Conservation (phyloP, 2,797 vertebrate species). For the Buphagus erythrorhynchus region DNA sequence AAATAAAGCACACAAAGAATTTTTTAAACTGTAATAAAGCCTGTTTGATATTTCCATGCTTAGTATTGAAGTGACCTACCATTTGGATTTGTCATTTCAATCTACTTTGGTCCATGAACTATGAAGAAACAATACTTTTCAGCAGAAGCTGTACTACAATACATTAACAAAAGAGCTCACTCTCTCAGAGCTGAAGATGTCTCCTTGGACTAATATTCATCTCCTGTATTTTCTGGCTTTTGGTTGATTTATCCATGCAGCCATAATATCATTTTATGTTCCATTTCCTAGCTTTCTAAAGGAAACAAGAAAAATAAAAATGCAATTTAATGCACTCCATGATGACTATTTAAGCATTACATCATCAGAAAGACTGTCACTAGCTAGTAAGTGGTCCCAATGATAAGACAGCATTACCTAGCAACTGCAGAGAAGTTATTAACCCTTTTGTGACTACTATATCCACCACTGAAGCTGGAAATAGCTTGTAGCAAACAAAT, state of each 20-base stretch:
- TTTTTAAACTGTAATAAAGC: background rate
- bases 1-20: background rate
- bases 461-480: background rate
- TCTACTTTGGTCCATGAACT: background rate
- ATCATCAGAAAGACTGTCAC: constrained; percentile 60
- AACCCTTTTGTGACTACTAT: constrained; percentile 12
- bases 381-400: constrained; percentile 18
- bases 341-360: constrained; percentile 37
- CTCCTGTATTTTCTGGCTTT: constrained; percentile 8
- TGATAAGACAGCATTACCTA: constrained; percentile 54
- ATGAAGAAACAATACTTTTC: background rate
- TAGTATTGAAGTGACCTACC: background rate
- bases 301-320: constrained; percentile 26
- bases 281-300: constrained; percentile 39
- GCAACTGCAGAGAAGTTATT: constrained; percentile 49
- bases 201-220: constrained; percentile 33
- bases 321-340: background rate
- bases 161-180: background rate
- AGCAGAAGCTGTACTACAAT: background rate
- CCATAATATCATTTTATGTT: constrained; percentile 34
- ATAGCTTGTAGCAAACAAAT: background rate
- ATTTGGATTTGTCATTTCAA: background rate
- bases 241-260: constrained; percentile 21
- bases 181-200: background rate
- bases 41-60: background rate